Evolutionary conservation across 1,140 invertebrate genomes (phyloP), one percentile per base, ranked within the genome.

Genomic region (Ceratosolen solmsi): DNA sequence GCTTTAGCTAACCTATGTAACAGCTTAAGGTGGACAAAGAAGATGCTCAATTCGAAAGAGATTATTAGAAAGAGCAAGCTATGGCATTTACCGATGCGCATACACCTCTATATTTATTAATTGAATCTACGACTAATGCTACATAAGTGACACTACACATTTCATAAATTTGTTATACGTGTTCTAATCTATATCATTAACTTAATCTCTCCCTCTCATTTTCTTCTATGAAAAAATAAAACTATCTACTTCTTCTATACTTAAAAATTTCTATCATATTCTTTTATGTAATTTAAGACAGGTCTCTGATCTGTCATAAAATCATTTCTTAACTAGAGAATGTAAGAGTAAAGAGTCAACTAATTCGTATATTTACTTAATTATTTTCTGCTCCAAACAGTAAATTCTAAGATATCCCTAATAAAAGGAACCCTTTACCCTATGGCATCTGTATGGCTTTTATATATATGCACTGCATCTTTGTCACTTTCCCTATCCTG

Each of bases 251-350:
- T 56, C 54, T 70, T 79, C 80, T 56, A 58, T 70, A 84, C 60
- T 65, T 68, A 72, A 68, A 76, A 84, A 80, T 78, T 82, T 83
- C 83, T 79, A 65, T 72, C 76, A 84, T 87, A 88, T 86, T 87
- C 89, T 88, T 89, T 89, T 88, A 85, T 85, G 89, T 87, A 90
- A 91, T 91, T 88, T 88, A 88, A 89, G 87, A 84, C 73, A 88
- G 88, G 88, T 88, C 90, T 91, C 91, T 89, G 90, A 90, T 91
- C 90, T 90, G 86, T 89, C 90, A 91, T 92, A 92, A 92, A 91
- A 89, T 91, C 89, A 91, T 91, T 91, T 90, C 89, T 90, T 90
- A 90, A 90, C 87, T 88, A 87, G 87, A 89, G 88, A 87, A 86
- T 85, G 87, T 8, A 30, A 7, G n/a, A n/a, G n/a, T n/a, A n/a